Base-by-base conservation (phyloP, 2,113 vertebrate species). In the Chionis minor region DNA sequence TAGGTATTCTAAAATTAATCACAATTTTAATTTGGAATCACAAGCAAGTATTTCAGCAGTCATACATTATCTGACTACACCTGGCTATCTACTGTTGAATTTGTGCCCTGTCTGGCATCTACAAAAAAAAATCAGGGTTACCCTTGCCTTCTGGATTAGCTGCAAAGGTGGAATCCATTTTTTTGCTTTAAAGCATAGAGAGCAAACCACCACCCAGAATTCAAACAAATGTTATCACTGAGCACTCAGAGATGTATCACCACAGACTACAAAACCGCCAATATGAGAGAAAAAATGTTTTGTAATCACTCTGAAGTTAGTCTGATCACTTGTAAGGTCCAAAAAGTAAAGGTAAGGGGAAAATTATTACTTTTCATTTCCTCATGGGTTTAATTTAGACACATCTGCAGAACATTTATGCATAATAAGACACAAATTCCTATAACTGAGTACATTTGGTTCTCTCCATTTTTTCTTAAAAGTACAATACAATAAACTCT, bases 1-100 rank as follows among this genome's bases (percentile, higher is more conserved):
- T 58, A 90, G 81, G 81, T 88, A 62, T 81, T 95, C 83, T 66
- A 42, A 88, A 93, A 86, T 93, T 81, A 89, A 96, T 44, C 27
- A 58, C 12, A 58, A 65, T 63, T 90, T 83, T 55, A 62, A 84
- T 32, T 77, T 10, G 18, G 12, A 92, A 65, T 59, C 61, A 44
- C 24, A 61, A 56, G 58, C 18, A 86, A 56, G 18, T 79, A 54
- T 66, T 92, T 81, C 51, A 86, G 75, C 44, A 83, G 40, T 66
- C 30, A 12, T 7, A 23, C 7, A 28, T 54, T 33, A 28, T 14
- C 33, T 49, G 52, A 63, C 61, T 38, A 42, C 16, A 72, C 17
- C 62, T 75, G 56, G 23, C 21, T 44, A 62, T 7, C 45, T 40
- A 8, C 42, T 49, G 55, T 14, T 54, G 45, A 74, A 62, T 42